Percentiles rank a stretch among this genome's conserved stretches.
Conservation (phyloP, 1,140 invertebrate species). For the Pogonomyrmex californicus region DNA sequence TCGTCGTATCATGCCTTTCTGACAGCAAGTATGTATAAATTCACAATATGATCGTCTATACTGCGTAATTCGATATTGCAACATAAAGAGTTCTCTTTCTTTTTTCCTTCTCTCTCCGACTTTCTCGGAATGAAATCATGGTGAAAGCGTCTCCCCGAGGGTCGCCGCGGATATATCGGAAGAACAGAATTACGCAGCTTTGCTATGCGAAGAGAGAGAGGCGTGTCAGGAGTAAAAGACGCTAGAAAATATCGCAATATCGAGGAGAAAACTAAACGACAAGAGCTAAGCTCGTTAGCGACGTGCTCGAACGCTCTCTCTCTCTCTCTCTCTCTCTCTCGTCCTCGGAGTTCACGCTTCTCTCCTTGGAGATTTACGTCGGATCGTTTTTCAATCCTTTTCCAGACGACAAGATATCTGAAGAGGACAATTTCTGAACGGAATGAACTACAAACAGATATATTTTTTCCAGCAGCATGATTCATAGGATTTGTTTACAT, state of each 20-base stretch:
- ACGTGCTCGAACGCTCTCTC: neutral
- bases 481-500: neutral
- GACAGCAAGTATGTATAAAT: neutral
- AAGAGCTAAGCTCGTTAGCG: neutral
- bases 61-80: conserved; percentile 47
- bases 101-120: neutral
- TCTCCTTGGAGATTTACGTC: neutral
- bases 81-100: neutral
- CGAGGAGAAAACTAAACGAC: neutral
- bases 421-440: neutral
- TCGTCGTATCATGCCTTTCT: neutral
- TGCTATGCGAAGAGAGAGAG: neutral
- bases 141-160: conserved; percentile 67
- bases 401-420: neutral
- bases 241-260: neutral
- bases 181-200: conserved; percentile 35
- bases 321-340: too few relatives aligned
- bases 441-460: neutral
- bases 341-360: neutral
- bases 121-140: conserved; percentile 59
- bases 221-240: neutral
- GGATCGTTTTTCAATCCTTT: neutral
- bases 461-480: neutral
- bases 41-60: neutral
- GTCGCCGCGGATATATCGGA: conserved; percentile 17